Evolutionary conservation across 2,888 invertebrate genomes (phyloP), one percentile per base, ranked within the genome.

Genomic region (Archips xylosteana): DNA sequence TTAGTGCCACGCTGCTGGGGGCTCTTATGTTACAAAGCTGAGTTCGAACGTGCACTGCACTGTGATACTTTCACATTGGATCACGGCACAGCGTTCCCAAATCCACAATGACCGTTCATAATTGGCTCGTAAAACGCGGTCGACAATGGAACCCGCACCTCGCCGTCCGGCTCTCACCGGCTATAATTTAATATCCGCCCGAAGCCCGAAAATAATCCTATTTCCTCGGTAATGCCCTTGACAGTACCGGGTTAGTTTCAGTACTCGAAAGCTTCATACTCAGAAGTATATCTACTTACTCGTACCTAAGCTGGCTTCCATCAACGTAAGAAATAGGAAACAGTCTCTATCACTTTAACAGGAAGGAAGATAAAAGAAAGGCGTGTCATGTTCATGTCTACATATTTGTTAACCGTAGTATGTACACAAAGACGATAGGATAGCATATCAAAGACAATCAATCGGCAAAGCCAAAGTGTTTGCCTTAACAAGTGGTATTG

Each of bases 101-200:
- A 67, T 75, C 64, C 63, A 76, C 76, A 76, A 78, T 79, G 75
- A 76, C 75, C 75, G 80, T 79, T 68, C 76, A 78, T 79, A 81
- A 81, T 79, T 72, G 78, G 66, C 75, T 79, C 78, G 76, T 80
- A 80, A 82, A 79, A 74, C 75, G 76, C 70, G 60, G 74, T 76
- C 80, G 79, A 90, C 88, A 92, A 92, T 89, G 80, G 88, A 83
- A 80, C 92, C 92, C 92, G 91, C 91, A 92, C 88, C 86, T 78
- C 80, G 79, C 82, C 84, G 84, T 86, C 85, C 85, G 85, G 85
- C 85, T 84, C 85, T 87, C 86, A 89, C 89, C 87, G 87, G 81
- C 83, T 85, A 91, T 94, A 94, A 94, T 94, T 94, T 92, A 94
- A 94, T 93, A 94, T 94, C 94, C 94, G 94, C 86, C 86, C 89